These are phyloP conservation scores for Tuta absoluta DNA, from an alignment of 2,888 invertebrate genomes.

Conservation along the genomic window DNA sequence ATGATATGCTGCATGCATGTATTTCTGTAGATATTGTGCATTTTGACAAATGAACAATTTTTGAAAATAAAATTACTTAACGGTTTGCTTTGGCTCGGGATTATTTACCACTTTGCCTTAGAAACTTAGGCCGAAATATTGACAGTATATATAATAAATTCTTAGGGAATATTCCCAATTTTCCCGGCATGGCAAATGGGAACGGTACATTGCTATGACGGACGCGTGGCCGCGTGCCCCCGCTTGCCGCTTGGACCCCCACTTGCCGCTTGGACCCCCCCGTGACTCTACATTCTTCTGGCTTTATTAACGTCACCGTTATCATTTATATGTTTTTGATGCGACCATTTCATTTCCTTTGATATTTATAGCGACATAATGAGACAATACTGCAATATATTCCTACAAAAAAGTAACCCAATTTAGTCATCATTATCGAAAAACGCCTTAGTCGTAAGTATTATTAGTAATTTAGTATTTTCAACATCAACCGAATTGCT, in stretches of 20 bases:
- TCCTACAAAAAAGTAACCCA: slow-evolving; percentile 20
- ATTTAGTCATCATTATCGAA: slow-evolving; percentile 9
- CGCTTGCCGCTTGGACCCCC: background rate
- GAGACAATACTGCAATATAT: slow-evolving; percentile 19
- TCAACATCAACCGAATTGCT: slow-evolving; percentile 18
- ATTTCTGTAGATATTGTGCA: too few relatives aligned
- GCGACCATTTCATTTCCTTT: background rate
- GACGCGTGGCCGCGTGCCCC: slow-evolving; percentile 7
- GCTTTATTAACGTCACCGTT: slow-evolving; percentile 16
- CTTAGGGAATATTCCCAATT: too few relatives aligned
- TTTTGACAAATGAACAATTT: too few relatives aligned
- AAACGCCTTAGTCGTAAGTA: slow-evolving; percentile 17
- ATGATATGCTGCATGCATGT: too few relatives aligned
- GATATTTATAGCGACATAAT: background rate
- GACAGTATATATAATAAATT: too few relatives aligned
- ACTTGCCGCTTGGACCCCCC: background rate
- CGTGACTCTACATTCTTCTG: background rate
- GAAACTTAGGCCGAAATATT: too few relatives aligned
- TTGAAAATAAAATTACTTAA: too few relatives aligned
- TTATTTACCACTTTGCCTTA: too few relatives aligned
- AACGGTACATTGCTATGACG: background rate
- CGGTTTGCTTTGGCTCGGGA: too few relatives aligned
- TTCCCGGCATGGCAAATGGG: too few relatives aligned
- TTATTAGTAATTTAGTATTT: slow-evolving; percentile 19
- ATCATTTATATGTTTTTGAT: slow-evolving; percentile 14